A percentile compares a stretch with the other conserved stretches of the same genome.
phyloP scores from a whole-genome alignment of 1,140 invertebrate species.

The Drosophila paulistorum region DNA sequence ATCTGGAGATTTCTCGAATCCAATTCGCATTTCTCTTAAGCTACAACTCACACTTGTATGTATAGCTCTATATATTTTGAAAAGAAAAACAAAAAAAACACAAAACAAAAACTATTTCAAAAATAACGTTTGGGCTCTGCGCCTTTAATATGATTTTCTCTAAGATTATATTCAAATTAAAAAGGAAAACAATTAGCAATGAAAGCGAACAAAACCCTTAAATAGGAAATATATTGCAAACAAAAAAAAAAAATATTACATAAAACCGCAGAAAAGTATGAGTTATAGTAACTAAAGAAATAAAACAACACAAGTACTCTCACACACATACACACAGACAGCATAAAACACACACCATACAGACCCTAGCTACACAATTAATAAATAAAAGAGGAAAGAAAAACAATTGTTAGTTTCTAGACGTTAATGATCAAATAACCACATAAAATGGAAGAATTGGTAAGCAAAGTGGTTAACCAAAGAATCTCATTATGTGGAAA shows the following conservation, averaged over 20 bases:
- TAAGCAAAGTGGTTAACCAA: too few relatives aligned
- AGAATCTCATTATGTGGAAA: not conserved
- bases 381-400: slow-evolving; percentile 68
- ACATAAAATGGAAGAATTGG: too few relatives aligned
- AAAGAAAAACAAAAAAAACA: slow-evolving; percentile 17
- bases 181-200: slow-evolving; percentile 28
- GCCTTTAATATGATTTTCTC: slow-evolving; percentile 48
- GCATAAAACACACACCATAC: slow-evolving; percentile 64
- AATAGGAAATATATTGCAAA: slow-evolving; percentile 63
- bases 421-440: not conserved
- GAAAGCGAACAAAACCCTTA: slow-evolving; percentile 39
- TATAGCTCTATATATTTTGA: slow-evolving; percentile 1
- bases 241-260: slow-evolving; percentile 55
- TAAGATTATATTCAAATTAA: slow-evolving; percentile 52
- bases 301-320: slow-evolving; percentile 25
- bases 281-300: slow-evolving; percentile 45
- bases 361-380: slow-evolving; percentile 78
- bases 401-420: slow-evolving; percentile 51
- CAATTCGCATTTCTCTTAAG: slow-evolving; percentile 58
- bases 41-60: slow-evolving; percentile 25
- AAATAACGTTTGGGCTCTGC: slow-evolving; percentile 51
- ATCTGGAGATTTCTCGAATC: slow-evolving; percentile 52
- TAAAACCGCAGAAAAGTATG: slow-evolving; percentile 32
- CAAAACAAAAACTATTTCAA: slow-evolving; percentile 42
- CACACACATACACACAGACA: slow-evolving; percentile 31